phyloP scores from a whole-genome alignment of 1,140 invertebrate species.

The Pogonus chalceus region DNA sequence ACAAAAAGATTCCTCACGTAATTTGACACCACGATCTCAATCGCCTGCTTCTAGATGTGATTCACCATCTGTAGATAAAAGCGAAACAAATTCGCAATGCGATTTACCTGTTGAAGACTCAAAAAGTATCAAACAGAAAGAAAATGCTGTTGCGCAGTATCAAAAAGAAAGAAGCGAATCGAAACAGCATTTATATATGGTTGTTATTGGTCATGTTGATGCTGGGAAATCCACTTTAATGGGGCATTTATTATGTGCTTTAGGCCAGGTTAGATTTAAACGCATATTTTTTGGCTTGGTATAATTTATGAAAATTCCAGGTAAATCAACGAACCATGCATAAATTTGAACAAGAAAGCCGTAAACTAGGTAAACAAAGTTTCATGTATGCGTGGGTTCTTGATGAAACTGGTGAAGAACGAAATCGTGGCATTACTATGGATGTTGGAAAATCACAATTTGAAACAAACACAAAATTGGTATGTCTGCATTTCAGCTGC shows the following conservation, averaged over 20 bases:
- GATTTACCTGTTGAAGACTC: conserved; percentile 29
- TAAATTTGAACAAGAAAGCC: conserved; percentile 96
- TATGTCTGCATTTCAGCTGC: conserved; percentile 15
- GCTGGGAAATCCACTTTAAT: conserved; percentile 98
- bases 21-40: conserved; percentile 43
- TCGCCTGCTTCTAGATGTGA: conserved; percentile 50
- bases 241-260: conserved; percentile 83
- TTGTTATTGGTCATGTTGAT: conserved; percentile 98
- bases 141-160: conserved; percentile 51
- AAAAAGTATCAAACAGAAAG: conserved; percentile 35
- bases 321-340: conserved; percentile 88
- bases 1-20: conserved; percentile 14
- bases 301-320: no score
- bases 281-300: neutral
- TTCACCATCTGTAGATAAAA: conserved; percentile 25
- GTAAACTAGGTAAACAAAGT: conserved; percentile 94
- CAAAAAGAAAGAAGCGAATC: conserved; percentile 59
- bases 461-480: conserved; percentile 75
- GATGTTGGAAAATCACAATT: conserved; percentile 91
- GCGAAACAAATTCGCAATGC: neutral
- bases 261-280: conserved; percentile 63
- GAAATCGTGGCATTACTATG: conserved; percentile 87
- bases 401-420: conserved; percentile 98
- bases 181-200: conserved; percentile 85
- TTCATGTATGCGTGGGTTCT: conserved; percentile 99